A percentile compares a stretch with the other conserved stretches of the same genome.
Evolutionary conservation across 2,113 vertebrate species (phyloP).

Genomic region (Procapra przewalskii): DNA sequence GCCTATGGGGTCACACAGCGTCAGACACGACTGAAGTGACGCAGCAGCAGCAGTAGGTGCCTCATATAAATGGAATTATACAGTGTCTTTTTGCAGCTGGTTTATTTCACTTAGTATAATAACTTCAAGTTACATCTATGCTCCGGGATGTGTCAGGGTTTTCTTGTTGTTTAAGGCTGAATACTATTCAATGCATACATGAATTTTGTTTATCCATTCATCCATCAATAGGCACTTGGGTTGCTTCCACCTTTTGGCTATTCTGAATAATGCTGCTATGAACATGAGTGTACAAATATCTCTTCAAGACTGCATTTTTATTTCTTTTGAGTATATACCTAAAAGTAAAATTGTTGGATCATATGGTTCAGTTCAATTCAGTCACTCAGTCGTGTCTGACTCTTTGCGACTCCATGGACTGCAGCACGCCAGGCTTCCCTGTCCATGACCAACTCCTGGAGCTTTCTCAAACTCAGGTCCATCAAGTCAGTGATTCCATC

Average conservation of each 20-base stretch:
- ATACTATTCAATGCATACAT: neutral
- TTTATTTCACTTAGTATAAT: neutral
- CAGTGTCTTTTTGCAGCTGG: neutral
- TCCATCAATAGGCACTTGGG: neutral
- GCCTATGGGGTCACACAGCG: too few species aligned
- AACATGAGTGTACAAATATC: neutral
- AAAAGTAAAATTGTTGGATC: neutral
- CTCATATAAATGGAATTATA: neutral
- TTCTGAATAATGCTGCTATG: neutral
- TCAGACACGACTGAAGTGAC: rapidly evolving
- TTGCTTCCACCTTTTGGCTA: neutral
- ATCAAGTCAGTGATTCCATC: neutral
- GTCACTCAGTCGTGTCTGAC: neutral
- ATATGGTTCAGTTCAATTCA: neutral
- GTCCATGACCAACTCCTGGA: neutral
- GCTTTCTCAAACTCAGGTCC: neutral
- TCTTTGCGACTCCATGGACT: neutral
- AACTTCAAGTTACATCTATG: neutral
- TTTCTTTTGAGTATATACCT: neutral
- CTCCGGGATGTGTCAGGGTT: neutral
- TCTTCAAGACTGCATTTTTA: neutral
- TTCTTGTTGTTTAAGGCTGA: neutral
- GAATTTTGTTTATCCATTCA: neutral
- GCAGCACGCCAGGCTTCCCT: neutral
- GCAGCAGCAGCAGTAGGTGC: neutral